Percentiles rank a stretch among this genome's conserved stretches.
Conservation (phyloP, 2,113 vertebrate species). For the Aspiorhynchus laticeps region DNA sequence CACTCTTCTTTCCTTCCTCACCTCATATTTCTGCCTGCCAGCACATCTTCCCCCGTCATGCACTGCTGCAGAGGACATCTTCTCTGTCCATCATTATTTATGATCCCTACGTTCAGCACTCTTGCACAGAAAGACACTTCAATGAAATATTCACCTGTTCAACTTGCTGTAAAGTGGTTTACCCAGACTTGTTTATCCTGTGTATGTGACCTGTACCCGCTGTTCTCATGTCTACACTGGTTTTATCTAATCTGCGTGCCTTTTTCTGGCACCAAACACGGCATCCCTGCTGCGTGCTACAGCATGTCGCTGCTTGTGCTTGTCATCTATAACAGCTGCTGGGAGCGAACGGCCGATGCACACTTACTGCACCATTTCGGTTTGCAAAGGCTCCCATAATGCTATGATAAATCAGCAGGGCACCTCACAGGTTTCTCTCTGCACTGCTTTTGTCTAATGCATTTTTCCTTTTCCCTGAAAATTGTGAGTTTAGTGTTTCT, state of each 20-base stretch:
- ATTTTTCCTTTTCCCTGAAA: not conserved
- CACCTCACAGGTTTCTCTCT: not conserved
- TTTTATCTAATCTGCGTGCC: slow-evolving; percentile 41
- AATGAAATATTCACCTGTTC: slow-evolving; percentile 28
- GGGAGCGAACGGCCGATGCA: slow-evolving; percentile 12
- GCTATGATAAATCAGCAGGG: not conserved
- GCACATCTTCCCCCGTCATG: not conserved
- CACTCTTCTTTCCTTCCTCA: not conserved
- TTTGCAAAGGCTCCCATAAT: not conserved
- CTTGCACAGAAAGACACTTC: slow-evolving; percentile 6
- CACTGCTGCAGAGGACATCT: slow-evolving; percentile 13
- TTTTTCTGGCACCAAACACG: slow-evolving; percentile 18
- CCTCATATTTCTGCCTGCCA: slow-evolving; percentile 34
- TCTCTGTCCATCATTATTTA: slow-evolving; percentile 39
- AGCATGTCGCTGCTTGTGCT: slow-evolving; percentile 32
- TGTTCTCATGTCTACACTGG: slow-evolving; percentile 17
- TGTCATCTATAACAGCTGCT: slow-evolving; percentile 29
- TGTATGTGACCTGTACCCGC: not conserved
- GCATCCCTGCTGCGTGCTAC: slow-evolving; percentile 31
- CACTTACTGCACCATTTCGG: not conserved
- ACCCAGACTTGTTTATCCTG: slow-evolving; percentile 13
- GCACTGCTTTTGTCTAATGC: not conserved
- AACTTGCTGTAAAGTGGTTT: slow-evolving; percentile 17
- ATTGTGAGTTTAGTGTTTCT: not conserved
- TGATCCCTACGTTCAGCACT: slow-evolving; percentile 17